Conservation (phyloP, 2,113 vertebrate species). For the Tragelaphus imberbis region DNA sequence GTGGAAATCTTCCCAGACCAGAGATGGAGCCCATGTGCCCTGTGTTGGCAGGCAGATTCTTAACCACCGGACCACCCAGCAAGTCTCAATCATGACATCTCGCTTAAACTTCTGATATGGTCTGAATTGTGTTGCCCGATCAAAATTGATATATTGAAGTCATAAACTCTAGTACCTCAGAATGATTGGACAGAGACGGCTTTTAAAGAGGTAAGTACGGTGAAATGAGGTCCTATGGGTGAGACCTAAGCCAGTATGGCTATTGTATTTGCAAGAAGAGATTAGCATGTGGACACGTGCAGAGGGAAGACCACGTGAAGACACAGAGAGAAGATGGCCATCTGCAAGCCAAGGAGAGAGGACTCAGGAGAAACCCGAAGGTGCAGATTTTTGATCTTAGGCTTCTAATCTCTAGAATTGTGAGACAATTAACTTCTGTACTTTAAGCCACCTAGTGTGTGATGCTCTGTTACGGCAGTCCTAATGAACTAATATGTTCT, state of each 20-base stretch:
- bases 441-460: neutral
- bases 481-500: rapidly evolving
- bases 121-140: too few species aligned
- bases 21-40: neutral
- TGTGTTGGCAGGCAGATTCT: neutral
- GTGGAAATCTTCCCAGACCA: neutral
- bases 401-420: neutral
- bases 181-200: too few species aligned
- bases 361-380: neutral
- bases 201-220: neutral
- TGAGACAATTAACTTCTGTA: neutral
- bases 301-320: too few species aligned
- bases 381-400: neutral
- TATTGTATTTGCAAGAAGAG: neutral
- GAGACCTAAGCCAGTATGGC: neutral
- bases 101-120: neutral
- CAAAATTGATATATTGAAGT: neutral
- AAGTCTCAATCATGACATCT: neutral
- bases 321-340: rapidly evolving
- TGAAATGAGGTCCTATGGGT: neutral
- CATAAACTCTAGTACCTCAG: neutral
- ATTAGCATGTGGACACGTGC: neutral
- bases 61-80: neutral
- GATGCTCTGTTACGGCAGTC: neutral
- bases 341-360: neutral